phyloP scores from a whole-genome alignment of 2,888 invertebrate genomes.

The Tiphia femorata region DNA sequence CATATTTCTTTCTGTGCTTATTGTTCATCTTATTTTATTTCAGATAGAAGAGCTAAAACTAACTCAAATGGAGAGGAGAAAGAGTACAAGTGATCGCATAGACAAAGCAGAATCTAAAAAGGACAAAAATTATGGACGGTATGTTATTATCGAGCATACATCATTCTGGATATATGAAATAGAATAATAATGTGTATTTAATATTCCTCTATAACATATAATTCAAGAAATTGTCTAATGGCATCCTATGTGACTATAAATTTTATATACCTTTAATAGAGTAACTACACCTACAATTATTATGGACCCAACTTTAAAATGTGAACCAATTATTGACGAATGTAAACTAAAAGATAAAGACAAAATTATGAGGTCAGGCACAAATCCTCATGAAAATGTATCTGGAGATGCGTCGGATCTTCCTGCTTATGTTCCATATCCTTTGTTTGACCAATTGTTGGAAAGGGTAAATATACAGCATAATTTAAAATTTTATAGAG shows the following conservation, averaged over 20 bases:
- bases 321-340: constrained; percentile 45
- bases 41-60: constrained; percentile 64
- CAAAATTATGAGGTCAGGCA: constrained; percentile 42
- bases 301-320: too few species aligned
- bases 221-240: too few species aligned
- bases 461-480: constrained; percentile 56
- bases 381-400: constrained; percentile 27
- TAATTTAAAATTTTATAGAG: neutral
- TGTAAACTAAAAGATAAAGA: constrained; percentile 53
- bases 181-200: neutral
- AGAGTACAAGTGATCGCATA: constrained; percentile 49
- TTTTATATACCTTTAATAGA: too few species aligned
- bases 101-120: constrained; percentile 59
- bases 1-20: too few species aligned
- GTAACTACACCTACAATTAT: too few species aligned
- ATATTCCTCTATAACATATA: neutral
- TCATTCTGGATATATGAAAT: too few species aligned
- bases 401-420: constrained; percentile 25
- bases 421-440: constrained; percentile 63
- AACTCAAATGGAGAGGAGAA: constrained; percentile 64
- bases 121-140: constrained; percentile 53
- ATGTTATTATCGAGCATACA: constrained; percentile 15
- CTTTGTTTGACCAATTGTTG: constrained; percentile 61
- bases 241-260: too few species aligned
- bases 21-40: neutral